These are phyloP conservation scores for Petrocephalus zakoni DNA, from an alignment of 2,113 vertebrate genomes.

Conservation along the genomic window DNA sequence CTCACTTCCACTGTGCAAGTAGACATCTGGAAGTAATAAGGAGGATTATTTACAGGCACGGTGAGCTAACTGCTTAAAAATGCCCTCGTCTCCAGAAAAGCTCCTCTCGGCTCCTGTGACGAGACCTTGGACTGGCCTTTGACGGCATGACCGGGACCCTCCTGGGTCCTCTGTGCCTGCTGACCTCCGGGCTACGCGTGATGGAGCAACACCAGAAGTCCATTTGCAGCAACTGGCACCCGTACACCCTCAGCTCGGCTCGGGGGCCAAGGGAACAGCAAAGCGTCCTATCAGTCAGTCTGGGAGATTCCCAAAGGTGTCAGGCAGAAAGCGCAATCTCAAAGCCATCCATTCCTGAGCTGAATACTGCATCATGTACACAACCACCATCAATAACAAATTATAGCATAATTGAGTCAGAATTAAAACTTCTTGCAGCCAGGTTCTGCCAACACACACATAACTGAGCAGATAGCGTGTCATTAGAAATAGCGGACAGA, in stretches of 20 bases:
- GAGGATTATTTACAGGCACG: slow-evolving; percentile 58
- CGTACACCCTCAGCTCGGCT: background rate
- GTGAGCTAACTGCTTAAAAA: slow-evolving; percentile 66
- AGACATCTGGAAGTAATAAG: slow-evolving; percentile 69
- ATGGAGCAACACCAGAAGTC: background rate
- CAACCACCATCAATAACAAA: background rate
- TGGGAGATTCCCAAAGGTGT: background rate
- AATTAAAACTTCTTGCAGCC: background rate
- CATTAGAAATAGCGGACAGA: background rate
- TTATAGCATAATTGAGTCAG: background rate
- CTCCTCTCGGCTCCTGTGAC: slow-evolving; percentile 13
- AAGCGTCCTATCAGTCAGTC: background rate
- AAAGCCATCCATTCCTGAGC: background rate
- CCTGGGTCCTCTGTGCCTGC: background rate
- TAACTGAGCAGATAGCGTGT: background rate
- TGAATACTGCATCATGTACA: background rate
- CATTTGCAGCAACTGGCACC: background rate
- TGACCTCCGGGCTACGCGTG: background rate
- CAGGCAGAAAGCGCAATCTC: background rate
- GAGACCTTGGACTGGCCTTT: slow-evolving; percentile 35
- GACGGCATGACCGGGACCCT: background rate
- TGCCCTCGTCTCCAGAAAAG: slow-evolving; percentile 46
- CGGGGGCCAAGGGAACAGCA: background rate
- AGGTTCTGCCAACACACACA: background rate
- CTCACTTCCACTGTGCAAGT: slow-evolving; percentile 8